A percentile compares a stretch with the other conserved stretches of the same genome.
phyloP scores from a whole-genome alignment of 1,140 invertebrate species.

The Tetraneura akinire region DNA sequence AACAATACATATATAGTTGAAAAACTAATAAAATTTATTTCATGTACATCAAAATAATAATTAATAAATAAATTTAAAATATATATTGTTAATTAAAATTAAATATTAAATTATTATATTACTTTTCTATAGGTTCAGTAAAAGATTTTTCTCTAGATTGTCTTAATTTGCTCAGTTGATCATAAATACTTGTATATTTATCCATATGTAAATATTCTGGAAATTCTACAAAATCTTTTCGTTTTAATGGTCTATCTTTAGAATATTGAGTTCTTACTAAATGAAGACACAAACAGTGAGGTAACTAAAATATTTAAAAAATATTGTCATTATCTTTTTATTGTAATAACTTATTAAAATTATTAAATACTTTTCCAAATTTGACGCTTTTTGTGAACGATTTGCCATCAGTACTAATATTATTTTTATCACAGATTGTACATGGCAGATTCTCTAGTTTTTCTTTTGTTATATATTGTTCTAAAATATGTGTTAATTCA shows the following conservation, averaged over 20 bases:
- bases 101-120: background rate
- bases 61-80: no score
- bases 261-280: constrained; percentile 84
- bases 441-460: constrained; percentile 41
- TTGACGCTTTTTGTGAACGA: constrained; percentile 36
- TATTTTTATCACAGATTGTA: constrained; percentile 43
- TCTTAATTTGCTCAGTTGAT: constrained; percentile 20
- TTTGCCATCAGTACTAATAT: constrained; percentile 34
- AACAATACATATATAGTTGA: no score
- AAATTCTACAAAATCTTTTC: constrained; percentile 83
- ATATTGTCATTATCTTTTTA: constrained; percentile 19
- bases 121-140: constrained; percentile 35
- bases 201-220: constrained; percentile 80
- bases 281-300: constrained; percentile 81
- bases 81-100: no score
- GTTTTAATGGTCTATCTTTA: constrained; percentile 74
- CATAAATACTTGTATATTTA: constrained; percentile 62
- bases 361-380: constrained; percentile 42
- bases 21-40: no score
- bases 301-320: constrained; percentile 64
- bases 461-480: constrained; percentile 30
- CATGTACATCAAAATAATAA: no score
- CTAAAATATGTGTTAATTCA: constrained; percentile 30
- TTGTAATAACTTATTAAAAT: background rate
- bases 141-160: constrained; percentile 2